Percentiles rank a stretch among this genome's conserved stretches.
Evolutionary conservation across 1,140 invertebrate species (phyloP).

Genomic region (Andrena cerasifolii): DNA sequence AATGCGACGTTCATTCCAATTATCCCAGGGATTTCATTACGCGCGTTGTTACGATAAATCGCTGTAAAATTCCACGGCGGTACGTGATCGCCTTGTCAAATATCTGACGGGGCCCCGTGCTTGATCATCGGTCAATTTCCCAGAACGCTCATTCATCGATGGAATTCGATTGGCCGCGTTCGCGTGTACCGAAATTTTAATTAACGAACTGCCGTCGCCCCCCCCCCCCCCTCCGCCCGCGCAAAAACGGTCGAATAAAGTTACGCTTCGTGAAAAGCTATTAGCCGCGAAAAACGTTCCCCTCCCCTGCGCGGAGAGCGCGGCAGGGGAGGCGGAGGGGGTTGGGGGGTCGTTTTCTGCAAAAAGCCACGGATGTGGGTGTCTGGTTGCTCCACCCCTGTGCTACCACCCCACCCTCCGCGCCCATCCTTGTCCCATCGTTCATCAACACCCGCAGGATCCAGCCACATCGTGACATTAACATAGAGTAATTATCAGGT

Average conservation of each 20-base stretch:
- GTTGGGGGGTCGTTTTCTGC: conserved; percentile 47
- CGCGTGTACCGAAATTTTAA: conserved; percentile 70
- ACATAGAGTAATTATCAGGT: conserved; percentile 65
- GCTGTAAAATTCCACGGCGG: conserved; percentile 26
- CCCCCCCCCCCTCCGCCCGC: too few relatives aligned
- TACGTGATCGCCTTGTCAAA: conserved; percentile 44
- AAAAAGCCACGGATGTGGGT: conserved; percentile 55
- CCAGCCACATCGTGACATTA: conserved; percentile 56
- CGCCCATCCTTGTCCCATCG: background rate
- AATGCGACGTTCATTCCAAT: conserved; percentile 10
- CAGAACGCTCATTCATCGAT: conserved; percentile 65
- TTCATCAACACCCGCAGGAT: conserved; percentile 11
- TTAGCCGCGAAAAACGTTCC: conserved; percentile 66
- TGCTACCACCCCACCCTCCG: background rate
- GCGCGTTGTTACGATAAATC: conserved; percentile 41
- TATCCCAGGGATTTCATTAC: conserved; percentile 30
- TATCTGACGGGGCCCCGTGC: conserved; percentile 17
- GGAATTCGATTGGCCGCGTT: conserved; percentile 68
- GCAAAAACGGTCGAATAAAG: conserved; percentile 67
- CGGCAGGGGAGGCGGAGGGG: too few relatives aligned
- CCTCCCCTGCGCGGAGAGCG: too few relatives aligned
- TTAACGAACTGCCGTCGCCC: conserved; percentile 64
- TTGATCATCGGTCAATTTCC: conserved; percentile 65
- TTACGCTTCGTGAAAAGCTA: conserved; percentile 68
- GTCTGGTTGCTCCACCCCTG: conserved; percentile 16